These are phyloP conservation scores for Homalodisca vitripennis DNA, from an alignment of 1,140 invertebrate genomes.

Conservation along the genomic window DNA sequence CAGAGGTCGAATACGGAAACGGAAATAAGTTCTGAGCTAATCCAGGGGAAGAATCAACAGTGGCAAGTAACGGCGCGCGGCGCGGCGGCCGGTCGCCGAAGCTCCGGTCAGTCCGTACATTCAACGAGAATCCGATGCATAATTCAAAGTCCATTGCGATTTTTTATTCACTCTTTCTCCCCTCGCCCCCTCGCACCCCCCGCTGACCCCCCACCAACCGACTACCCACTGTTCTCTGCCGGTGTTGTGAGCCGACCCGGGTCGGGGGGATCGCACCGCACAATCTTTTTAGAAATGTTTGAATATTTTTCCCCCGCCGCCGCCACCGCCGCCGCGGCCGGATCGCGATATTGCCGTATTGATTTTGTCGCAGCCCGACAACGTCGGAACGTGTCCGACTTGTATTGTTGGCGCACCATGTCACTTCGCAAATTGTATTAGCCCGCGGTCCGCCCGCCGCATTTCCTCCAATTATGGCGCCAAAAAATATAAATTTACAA, in stretches of 20 bases:
- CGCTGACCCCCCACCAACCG: not conserved
- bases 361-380: slow-evolving; percentile 20
- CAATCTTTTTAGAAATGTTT: slow-evolving; percentile 19
- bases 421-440: slow-evolving; percentile 25
- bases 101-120: not conserved
- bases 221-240: slow-evolving; percentile 8
- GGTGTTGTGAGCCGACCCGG: not conserved
- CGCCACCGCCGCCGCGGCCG: too few relatives aligned
- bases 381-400: not conserved
- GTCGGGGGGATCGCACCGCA: not conserved
- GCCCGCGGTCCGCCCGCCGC: not conserved
- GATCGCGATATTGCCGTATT: not conserved
- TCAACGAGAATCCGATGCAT: slow-evolving; percentile 7
- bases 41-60: not conserved
- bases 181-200: not conserved
- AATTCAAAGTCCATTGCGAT: slow-evolving; percentile 27
- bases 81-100: slow-evolving; percentile 9
- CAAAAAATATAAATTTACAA: slow-evolving; percentile 17
- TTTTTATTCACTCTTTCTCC: slow-evolving; percentile 7
- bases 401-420: slow-evolving; percentile 13
- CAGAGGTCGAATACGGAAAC: slow-evolving; percentile 14
- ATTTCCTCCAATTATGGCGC: slow-evolving; percentile 24
- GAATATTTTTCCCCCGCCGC: slow-evolving; percentile 19
- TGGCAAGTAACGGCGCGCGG: not conserved
- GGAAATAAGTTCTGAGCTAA: slow-evolving; percentile 19